Percentiles rank a stretch among this genome's conserved stretches.
phyloP scores from a whole-genome alignment of 2,113 vertebrate species.

The Lontra canadensis region DNA sequence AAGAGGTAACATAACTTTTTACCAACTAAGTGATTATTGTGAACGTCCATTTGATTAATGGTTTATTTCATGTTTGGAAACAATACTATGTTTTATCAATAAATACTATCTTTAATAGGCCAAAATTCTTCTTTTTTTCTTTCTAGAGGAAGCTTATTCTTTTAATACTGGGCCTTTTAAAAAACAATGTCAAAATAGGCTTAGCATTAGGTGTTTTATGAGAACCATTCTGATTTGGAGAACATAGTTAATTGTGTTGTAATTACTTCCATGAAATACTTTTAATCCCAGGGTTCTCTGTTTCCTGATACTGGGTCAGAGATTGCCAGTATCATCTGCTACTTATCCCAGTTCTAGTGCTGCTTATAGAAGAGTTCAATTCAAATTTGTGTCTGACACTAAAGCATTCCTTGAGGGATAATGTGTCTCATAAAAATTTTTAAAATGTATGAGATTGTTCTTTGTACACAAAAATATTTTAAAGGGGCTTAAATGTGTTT shows the following conservation, averaged over 20 bases:
- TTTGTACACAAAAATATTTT: constrained; percentile 27
- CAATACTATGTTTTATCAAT: constrained; percentile 16
- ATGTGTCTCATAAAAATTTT: background rate
- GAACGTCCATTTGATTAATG: constrained; percentile 26
- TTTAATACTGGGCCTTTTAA: background rate
- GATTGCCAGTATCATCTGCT: background rate
- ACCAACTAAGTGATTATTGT: constrained; percentile 8
- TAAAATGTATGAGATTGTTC: background rate
- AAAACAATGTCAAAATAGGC: background rate
- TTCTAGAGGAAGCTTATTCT: background rate
- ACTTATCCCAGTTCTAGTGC: background rate
- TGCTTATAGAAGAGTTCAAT: background rate
- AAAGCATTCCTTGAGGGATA: background rate
- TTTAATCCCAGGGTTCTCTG: background rate
- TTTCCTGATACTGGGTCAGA: background rate
- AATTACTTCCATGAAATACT: background rate
- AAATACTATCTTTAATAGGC: constrained; percentile 10
- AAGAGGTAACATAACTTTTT: background rate
- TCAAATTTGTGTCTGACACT: constrained; percentile 5
- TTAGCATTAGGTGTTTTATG: background rate
- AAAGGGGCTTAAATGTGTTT: background rate
- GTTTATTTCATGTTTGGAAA: background rate
- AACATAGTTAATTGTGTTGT: background rate
- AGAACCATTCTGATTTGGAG: background rate
- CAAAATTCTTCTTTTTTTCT: background rate